Evolutionary conservation across 1,140 invertebrate species (phyloP).

Genomic region (Zaprionus lachaisei): DNA sequence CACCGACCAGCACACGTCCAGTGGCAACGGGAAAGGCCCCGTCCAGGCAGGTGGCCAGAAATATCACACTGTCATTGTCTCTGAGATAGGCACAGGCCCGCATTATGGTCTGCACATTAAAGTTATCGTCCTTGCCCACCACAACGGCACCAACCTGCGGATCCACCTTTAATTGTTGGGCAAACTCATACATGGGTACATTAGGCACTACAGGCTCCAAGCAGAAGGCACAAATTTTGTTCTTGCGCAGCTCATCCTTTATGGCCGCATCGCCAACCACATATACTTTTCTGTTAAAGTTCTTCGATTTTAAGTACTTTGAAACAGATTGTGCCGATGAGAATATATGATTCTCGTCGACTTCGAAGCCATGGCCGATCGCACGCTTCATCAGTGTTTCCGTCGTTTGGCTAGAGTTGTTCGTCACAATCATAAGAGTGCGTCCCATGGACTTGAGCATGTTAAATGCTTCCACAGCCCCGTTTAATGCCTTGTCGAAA

Average conservation of each 20-base stretch:
- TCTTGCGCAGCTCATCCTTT: slow-evolving; percentile 27
- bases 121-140: slow-evolving; percentile 55
- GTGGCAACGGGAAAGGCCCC: slow-evolving; percentile 49
- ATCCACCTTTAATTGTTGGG: slow-evolving; percentile 40
- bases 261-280: slow-evolving; percentile 56
- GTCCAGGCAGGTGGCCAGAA: slow-evolving; percentile 57
- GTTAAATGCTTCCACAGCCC: slow-evolving; percentile 53
- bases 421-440: slow-evolving; percentile 40
- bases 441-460: slow-evolving; percentile 17
- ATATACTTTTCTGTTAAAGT: slow-evolving; percentile 53
- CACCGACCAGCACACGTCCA: slow-evolving; percentile 41
- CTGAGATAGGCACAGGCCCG: slow-evolving; percentile 41
- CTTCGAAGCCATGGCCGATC: slow-evolving; percentile 12
- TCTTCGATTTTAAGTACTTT: slow-evolving; percentile 39
- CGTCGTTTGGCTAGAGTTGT: slow-evolving; percentile 27
- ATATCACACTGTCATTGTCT: slow-evolving; percentile 32
- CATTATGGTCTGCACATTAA: slow-evolving; percentile 47
- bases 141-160: slow-evolving; percentile 59
- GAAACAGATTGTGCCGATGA: slow-evolving; percentile 36
- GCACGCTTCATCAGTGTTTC: slow-evolving; percentile 39
- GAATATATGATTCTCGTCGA: slow-evolving; percentile 10
- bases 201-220: not conserved
- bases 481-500: slow-evolving; percentile 28
- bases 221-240: slow-evolving; percentile 13
- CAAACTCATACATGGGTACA: slow-evolving; percentile 28